Evolutionary conservation across 1,140 invertebrate genomes (phyloP).

Genomic region (Yoshiicerus persimilis): DNA sequence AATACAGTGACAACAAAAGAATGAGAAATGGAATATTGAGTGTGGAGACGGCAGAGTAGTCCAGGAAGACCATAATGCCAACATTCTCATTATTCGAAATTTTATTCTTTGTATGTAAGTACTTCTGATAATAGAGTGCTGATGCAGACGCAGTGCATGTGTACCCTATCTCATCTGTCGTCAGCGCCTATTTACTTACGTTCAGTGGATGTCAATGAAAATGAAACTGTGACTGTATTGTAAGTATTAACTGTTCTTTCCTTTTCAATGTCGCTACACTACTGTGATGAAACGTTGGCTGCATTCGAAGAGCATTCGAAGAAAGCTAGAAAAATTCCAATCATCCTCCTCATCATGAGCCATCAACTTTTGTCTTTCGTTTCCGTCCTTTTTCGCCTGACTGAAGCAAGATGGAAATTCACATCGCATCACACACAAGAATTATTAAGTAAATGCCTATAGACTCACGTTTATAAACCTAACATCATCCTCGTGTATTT

Average conservation of each 20-base stretch:
- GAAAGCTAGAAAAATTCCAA: background rate
- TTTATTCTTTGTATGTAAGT: background rate
- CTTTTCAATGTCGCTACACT: background rate
- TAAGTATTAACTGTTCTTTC: background rate
- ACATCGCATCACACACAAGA: background rate
- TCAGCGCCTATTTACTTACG: too few relatives aligned
- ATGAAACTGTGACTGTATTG: background rate
- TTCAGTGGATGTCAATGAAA: too few relatives aligned
- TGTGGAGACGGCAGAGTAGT: background rate
- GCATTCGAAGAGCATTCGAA: background rate
- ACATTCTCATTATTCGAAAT: background rate
- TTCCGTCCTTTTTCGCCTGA: background rate
- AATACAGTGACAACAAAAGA: background rate
- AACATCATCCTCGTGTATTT: too few relatives aligned
- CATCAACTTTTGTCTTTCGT: conserved; percentile 16
- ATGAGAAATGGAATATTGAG: background rate
- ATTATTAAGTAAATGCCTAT: background rate
- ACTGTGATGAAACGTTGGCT: background rate
- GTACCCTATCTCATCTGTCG: background rate
- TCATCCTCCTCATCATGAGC: conserved; percentile 2
- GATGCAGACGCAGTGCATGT: background rate
- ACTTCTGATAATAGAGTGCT: background rate
- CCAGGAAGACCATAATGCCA: background rate
- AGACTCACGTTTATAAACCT: too few relatives aligned
- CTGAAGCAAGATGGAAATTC: background rate